These are phyloP conservation scores for Pongo abelii DNA, from an alignment of 2,113 vertebrate genomes.

Conservation along the genomic window DNA sequence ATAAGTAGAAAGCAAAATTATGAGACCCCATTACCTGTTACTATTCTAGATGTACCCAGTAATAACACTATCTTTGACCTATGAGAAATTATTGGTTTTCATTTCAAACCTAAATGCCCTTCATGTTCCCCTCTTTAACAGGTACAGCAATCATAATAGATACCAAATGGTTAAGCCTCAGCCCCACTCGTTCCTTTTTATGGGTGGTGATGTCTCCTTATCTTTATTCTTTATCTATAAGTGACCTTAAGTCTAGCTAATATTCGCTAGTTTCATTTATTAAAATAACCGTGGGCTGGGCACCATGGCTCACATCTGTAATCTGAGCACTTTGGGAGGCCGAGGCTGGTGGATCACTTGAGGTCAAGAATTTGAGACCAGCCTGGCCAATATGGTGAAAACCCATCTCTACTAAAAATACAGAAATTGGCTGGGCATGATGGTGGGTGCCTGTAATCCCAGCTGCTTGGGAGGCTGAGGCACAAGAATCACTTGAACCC, in stretches of 20 bases:
- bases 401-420: too few species aligned
- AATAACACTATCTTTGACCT: neutral
- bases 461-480: too few species aligned
- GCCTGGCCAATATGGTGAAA: too few species aligned
- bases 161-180: neutral
- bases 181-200: neutral
- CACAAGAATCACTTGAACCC: too few species aligned
- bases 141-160: neutral
- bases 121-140: neutral
- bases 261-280: neutral
- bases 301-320: neutral
- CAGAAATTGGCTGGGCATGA: too few species aligned
- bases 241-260: neutral
- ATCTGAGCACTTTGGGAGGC: too few species aligned
- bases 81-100: neutral
- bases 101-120: neutral
- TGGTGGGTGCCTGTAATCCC: too few species aligned
- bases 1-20: neutral
- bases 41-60: neutral
- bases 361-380: too few species aligned
- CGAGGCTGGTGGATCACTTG: too few species aligned
- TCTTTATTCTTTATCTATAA: neutral
- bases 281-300: neutral
- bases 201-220: neutral
- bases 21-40: neutral